Evolutionary conservation across 2,113 vertebrate genomes (phyloP).

Genomic region (Hippocampus abdominalis): DNA sequence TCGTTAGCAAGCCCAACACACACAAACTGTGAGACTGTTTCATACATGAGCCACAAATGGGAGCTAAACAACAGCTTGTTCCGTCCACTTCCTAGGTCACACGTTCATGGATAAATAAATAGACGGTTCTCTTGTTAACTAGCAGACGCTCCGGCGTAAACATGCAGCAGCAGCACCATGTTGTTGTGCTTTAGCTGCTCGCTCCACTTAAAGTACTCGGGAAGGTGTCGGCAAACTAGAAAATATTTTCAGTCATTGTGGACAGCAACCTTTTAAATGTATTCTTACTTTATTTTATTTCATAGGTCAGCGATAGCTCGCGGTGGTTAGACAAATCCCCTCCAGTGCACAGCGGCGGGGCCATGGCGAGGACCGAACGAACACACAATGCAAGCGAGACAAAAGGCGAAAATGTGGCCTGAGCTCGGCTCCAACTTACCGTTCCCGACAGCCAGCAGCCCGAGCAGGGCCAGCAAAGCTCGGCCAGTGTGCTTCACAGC

Average conservation of each 20-base stretch:
- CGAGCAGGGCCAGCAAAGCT: conserved; percentile 63
- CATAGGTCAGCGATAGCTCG: conserved; percentile 43
- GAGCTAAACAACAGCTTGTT: conserved; percentile 10
- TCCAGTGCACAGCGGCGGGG: conserved; percentile 38
- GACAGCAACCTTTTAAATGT: not conserved
- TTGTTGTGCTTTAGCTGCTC: conserved; percentile 54
- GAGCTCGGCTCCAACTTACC: conserved; percentile 62
- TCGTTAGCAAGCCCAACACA: not conserved
- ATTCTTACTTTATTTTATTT: too few relatives aligned
- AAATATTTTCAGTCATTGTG: not conserved
- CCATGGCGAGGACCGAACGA: conserved; percentile 70
- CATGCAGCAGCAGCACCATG: conserved; percentile 43
- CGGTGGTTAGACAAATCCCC: conserved; percentile 48
- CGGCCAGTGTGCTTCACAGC: conserved; percentile 56
- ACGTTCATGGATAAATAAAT: not conserved
- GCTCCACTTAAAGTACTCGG: conserved; percentile 4
- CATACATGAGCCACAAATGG: conserved; percentile 5
- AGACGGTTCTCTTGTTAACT: conserved; percentile 8
- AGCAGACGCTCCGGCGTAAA: conserved; percentile 36
- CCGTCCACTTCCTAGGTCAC: not conserved
- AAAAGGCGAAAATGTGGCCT: conserved; percentile 51
- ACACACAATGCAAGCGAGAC: conserved; percentile 42
- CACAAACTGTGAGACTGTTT: conserved; percentile 38
- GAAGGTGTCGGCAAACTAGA: not conserved
- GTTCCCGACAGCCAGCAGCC: conserved; percentile 53